These are phyloP conservation scores for Cinclus mexicanus DNA, from an alignment of 2,113 vertebrate species.

Conservation along the genomic window DNA sequence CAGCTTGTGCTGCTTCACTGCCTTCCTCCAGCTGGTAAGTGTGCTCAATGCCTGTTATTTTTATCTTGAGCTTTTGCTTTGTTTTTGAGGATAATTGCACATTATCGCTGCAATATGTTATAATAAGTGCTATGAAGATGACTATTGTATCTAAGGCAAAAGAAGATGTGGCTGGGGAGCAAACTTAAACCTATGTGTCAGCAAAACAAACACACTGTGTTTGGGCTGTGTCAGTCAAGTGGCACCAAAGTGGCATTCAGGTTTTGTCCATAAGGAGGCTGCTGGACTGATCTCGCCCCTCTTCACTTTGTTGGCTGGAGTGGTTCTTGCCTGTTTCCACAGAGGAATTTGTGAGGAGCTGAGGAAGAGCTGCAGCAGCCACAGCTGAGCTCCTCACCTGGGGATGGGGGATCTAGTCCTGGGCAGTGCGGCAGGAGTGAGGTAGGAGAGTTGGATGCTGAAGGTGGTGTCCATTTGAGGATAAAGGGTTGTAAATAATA, in stretches of 20 bases:
- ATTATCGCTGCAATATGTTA: slow-evolving; percentile 63
- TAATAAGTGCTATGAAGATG: slow-evolving; percentile 51
- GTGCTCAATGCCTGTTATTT: slow-evolving; percentile 52
- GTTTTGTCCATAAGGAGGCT: not conserved
- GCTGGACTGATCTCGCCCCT: not conserved
- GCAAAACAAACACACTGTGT: slow-evolving; percentile 16
- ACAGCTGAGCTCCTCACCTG: fast-evolving
- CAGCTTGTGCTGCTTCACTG: not conserved
- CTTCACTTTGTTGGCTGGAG: not conserved
- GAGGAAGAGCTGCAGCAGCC: not conserved
- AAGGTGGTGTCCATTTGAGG: fast-evolving
- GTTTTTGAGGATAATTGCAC: slow-evolving; percentile 62
- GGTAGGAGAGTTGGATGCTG: slow-evolving; percentile 2
- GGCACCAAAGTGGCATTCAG: not conserved
- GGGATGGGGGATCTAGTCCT: not conserved
- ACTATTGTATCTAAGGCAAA: slow-evolving; percentile 45
- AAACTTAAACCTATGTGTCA: slow-evolving; percentile 15
- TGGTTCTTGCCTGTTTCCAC: fast-evolving
- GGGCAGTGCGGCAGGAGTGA: not conserved
- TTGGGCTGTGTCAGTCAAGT: slow-evolving; percentile 33
- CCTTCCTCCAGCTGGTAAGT: slow-evolving; percentile 60
- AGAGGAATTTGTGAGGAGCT: not conserved
- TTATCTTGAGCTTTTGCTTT: slow-evolving; percentile 66
- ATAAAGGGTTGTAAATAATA: not conserved
- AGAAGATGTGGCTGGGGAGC: slow-evolving; percentile 50